Base-by-base conservation (phyloP, 2,888 invertebrate genomes). In the Gari tellinella region DNA sequence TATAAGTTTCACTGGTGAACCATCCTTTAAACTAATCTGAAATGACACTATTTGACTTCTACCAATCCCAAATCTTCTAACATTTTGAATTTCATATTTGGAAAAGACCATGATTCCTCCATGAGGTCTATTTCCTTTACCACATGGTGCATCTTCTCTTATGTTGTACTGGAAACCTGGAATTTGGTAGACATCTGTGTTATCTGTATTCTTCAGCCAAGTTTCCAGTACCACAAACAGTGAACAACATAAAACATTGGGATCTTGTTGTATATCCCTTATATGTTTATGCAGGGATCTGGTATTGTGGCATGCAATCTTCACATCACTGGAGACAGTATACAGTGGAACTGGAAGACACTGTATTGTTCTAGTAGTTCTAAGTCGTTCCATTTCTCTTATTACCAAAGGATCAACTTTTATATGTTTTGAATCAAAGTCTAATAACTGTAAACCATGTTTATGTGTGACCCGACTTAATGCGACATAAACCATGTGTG, bases 401-500 rank as follows among this genome's bases (percentile, higher is more conserved):
- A 48, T 10, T 17, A 76, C 72, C 12, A 15, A 3, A 1, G 26
- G 8, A 23, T 31, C 31, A 17, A 45, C 38, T 41, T 21, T 8
- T 2, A 63, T 17, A 14, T 26, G 26, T 7, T 25, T 21, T 46
- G 52, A 52, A 37, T 53, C 53, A 15, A 63, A 63, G n/a, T 53
- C 17, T 15, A 53, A 19, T 40, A 74, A 61, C 14, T 69, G 31
- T 17, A 74, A 26, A 46, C 49, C 17, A 26, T 64, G 26, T 14
- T 68, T 31, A 17, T 48, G 37, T 40, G 37, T 58, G n/a, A 65
- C 68, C 49, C 68, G 52, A 40, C 56, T 51, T 1, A 74, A 45
- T 15, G 68, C 64, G 40, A 74, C 74, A 69, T 74, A 74, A 21
- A 69, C 65, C 4, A 61, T 68, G 49, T 53, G 53, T 38, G 37